Conservation (phyloP, 2,113 vertebrate genomes). For the Danionella cerebrum region DNA sequence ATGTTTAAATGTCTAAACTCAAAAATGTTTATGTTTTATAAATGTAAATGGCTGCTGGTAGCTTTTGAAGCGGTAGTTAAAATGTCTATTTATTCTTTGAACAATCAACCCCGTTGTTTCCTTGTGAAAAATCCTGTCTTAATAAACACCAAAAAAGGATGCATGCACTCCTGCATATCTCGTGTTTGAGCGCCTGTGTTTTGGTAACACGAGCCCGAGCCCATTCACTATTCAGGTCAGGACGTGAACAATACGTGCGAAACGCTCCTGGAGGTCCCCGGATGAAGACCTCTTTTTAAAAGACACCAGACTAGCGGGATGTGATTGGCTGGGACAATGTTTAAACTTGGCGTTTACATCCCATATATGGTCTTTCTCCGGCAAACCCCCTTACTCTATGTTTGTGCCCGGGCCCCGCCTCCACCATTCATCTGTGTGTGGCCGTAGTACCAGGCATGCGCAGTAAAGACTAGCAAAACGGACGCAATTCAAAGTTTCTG, state of each 20-base stretch:
- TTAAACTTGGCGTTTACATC: conserved; percentile 53
- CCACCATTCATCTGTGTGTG: conserved; percentile 61
- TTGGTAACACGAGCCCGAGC: conserved; percentile 44
- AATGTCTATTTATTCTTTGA: too few species aligned
- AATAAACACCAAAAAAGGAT: not conserved
- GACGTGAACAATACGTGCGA: not conserved
- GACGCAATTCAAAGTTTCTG: conserved; percentile 70
- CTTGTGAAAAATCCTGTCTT: too few species aligned
- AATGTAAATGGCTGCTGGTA: too few species aligned
- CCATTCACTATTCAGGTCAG: not conserved
- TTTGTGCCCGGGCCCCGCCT: conserved; percentile 60
- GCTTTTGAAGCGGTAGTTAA: too few species aligned
- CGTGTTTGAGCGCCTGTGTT: not conserved
- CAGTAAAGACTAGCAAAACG: conserved; percentile 54
- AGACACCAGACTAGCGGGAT: not conserved
- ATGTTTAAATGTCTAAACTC: too few species aligned
- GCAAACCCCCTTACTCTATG: conserved; percentile 43
- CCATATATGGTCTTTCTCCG: conserved; percentile 62
- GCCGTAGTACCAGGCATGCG: conserved; percentile 68
- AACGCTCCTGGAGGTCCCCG: conserved; percentile 43
- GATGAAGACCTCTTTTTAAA: conserved; percentile 40
- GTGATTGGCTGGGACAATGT: conserved; percentile 54
- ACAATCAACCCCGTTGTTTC: too few species aligned
- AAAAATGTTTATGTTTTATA: too few species aligned
- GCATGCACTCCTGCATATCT: not conserved